Evolutionary conservation across 2,888 invertebrate genomes (phyloP).

Genomic region (Netelia virgata): DNA sequence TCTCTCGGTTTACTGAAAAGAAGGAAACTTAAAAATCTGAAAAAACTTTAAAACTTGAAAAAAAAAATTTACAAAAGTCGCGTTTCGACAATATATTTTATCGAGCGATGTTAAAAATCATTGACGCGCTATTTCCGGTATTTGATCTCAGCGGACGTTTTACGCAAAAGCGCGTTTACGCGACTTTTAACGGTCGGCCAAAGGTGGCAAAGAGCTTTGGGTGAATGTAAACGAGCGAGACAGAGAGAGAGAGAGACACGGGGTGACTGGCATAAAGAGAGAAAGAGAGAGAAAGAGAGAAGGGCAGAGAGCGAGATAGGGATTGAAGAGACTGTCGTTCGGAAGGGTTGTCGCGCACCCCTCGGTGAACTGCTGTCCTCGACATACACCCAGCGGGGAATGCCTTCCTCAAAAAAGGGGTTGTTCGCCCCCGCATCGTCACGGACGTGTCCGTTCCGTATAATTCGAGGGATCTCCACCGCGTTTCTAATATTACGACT

Average conservation of each 20-base stretch:
- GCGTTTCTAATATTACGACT: conserved; percentile 34
- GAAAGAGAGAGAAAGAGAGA: conserved; percentile 26
- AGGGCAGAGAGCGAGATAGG: conserved; percentile 12
- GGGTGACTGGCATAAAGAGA: conserved; percentile 12
- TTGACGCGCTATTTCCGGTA: conserved; percentile 8
- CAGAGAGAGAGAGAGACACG: conserved; percentile 4
- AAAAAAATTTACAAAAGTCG: background rate
- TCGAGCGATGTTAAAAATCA: background rate
- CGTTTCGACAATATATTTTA: background rate
- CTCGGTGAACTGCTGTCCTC: conserved; percentile 57
- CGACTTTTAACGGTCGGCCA: conserved; percentile 46
- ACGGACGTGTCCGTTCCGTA: conserved; percentile 49
- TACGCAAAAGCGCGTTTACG: conserved; percentile 36
- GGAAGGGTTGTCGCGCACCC: conserved; percentile 61
- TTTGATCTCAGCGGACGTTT: conserved; percentile 20
- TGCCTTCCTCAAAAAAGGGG: conserved; percentile 58
- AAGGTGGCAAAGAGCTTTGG: conserved; percentile 49
- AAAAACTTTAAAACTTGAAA: background rate
- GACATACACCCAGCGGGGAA: conserved; percentile 41
- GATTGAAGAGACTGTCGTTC: conserved; percentile 31
- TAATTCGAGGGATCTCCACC: conserved; percentile 42
- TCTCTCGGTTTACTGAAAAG: background rate
- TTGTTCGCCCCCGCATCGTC: conserved; percentile 36
- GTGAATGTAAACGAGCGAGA: conserved; percentile 35
- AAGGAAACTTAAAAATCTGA: background rate